A percentile compares a stretch with the other conserved stretches of the same genome.
phyloP scores from a whole-genome alignment of 64 coral and sea anemone genomes.

The Trachythela sp. region DNA sequence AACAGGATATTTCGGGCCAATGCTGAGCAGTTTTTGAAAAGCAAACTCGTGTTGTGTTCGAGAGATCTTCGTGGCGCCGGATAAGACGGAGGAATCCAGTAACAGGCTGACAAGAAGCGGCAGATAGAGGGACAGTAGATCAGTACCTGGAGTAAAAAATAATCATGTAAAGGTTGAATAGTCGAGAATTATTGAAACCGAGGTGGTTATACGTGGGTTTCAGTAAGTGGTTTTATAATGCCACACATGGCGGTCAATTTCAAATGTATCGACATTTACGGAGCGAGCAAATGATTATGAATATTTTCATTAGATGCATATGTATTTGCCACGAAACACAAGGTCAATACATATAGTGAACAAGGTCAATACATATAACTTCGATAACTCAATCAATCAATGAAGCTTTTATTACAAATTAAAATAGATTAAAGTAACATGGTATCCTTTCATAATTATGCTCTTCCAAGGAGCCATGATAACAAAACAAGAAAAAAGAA shows the following conservation, averaged over 20 bases:
- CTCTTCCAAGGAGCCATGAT: no score
- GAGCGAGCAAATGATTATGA: neutral
- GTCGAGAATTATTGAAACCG: no score
- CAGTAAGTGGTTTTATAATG: no score
- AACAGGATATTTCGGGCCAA: conserved; percentile 84
- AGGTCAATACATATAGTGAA: neutral
- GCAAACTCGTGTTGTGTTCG: conserved; percentile 72
- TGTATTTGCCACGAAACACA: neutral
- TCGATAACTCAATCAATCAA: no score
- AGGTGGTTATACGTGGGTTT: no score
- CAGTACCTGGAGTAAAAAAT: conserved; percentile 56
- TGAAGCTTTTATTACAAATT: no score
- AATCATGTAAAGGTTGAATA: neutral
- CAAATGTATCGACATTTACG: no score
- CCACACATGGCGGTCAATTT: no score
- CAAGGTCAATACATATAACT: no score
- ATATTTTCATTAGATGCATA: neutral
- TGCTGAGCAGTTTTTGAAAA: conserved; percentile 87
- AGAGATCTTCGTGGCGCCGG: conserved; percentile 53
- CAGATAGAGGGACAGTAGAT: conserved; percentile 70
- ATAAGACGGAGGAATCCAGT: conserved; percentile 29
- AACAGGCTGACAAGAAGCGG: conserved; percentile 76
- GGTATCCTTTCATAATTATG: no score
- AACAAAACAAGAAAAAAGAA: no score
- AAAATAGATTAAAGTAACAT: no score